Percentiles rank a stretch among this genome's conserved stretches.
These are phyloP conservation scores for Ramphastos sulfuratus DNA, from an alignment of 2,113 vertebrate genomes.

Conservation along the genomic window DNA sequence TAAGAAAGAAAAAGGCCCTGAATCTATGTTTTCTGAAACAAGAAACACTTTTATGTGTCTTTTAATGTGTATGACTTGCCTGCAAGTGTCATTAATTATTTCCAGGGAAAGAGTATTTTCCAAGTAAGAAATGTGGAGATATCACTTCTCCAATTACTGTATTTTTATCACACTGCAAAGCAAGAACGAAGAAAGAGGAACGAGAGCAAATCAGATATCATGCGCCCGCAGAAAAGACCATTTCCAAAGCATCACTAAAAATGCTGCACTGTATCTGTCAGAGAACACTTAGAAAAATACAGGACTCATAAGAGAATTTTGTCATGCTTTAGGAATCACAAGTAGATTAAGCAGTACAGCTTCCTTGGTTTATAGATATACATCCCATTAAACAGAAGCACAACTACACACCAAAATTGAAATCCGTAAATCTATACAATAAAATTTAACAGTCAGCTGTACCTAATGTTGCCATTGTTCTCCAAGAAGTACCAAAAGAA, in stretches of 20 bases:
- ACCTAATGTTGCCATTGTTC: not conserved
- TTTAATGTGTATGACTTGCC: not conserved
- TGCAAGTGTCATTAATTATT: not conserved
- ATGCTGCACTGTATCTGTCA: not conserved
- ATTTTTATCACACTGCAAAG: not conserved
- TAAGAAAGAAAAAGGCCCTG: rapidly evolving
- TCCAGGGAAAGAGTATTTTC: not conserved
- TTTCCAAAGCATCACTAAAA: constrained; percentile 11
- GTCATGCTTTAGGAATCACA: not conserved
- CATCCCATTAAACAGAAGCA: constrained; percentile 24
- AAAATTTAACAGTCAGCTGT: constrained; percentile 18
- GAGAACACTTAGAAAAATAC: constrained; percentile 9
- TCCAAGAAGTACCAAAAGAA: not conserved
- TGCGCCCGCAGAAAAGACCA: not conserved
- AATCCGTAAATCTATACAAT: constrained; percentile 38
- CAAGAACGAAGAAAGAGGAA: not conserved
- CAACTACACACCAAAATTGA: constrained; percentile 30
- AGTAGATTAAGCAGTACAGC: constrained; percentile 20
- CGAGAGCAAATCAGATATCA: not conserved
- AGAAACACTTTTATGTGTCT: not conserved
- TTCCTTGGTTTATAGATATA: constrained; percentile 34
- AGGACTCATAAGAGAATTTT: constrained; percentile 16
- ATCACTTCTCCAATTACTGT: not conserved
- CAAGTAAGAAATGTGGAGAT: not conserved
- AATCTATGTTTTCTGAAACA: not conserved